These are phyloP conservation scores for Phalera bucephala DNA, from an alignment of 2,888 invertebrate genomes.

Conservation along the genomic window DNA sequence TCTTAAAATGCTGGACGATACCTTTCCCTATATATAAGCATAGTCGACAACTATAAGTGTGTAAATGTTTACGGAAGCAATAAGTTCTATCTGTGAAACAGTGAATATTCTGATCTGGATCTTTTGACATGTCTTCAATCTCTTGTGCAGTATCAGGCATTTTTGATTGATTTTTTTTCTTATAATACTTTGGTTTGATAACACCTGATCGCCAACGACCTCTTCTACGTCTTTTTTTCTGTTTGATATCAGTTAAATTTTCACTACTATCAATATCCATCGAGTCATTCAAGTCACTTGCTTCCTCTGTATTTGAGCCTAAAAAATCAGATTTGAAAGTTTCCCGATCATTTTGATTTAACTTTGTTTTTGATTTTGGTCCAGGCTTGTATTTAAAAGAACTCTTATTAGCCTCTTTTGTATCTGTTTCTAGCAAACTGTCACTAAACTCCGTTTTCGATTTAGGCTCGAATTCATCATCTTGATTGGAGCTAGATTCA, in stretches of 20 bases:
- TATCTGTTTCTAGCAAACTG: conserved; percentile 16
- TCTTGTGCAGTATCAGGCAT: too few relatives aligned
- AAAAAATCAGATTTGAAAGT: conserved; percentile 67
- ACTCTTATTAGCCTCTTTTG: too few relatives aligned
- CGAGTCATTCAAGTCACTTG: too few relatives aligned
- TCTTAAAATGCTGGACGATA: conserved; percentile 86
- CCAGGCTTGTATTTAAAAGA: conserved; percentile 16
- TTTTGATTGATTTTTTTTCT: too few relatives aligned
- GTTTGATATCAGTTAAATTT: too few relatives aligned
- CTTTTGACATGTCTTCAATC: not conserved
- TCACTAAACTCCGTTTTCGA: conserved; percentile 35
- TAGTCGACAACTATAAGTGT: conserved; percentile 80
- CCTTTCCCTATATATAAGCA: conserved; percentile 83
- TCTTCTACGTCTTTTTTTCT: too few relatives aligned
- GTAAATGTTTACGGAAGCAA: conserved; percentile 60
- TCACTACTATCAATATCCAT: too few relatives aligned
- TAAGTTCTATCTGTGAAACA: conserved; percentile 71
- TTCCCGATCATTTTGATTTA: conserved; percentile 43
- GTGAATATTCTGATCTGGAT: conserved; percentile 40
- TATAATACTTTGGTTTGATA: too few relatives aligned
- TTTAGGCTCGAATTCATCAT: conserved; percentile 51
- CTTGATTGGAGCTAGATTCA: conserved; percentile 21
- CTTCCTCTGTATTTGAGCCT: conserved; percentile 41
- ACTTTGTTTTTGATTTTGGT: conserved; percentile 55
- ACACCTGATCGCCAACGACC: too few relatives aligned